These are phyloP conservation scores for Brachionus angularis DNA, from an alignment of 1,140 invertebrate genomes.

Conservation along the genomic window DNA sequence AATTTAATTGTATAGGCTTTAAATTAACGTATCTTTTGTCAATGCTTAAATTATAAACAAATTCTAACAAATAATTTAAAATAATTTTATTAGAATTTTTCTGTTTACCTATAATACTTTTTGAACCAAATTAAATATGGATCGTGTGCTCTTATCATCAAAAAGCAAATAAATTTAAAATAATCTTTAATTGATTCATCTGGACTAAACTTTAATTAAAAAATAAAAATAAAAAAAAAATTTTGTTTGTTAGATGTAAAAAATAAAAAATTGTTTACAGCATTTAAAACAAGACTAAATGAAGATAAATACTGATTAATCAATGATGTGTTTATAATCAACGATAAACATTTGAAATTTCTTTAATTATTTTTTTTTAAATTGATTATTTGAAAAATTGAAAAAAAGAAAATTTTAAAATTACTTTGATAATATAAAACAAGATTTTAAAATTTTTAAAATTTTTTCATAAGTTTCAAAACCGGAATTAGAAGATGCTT, in stretches of 20 bases:
- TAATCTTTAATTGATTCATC: not conserved
- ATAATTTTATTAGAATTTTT: not conserved
- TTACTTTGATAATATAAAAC: not conserved
- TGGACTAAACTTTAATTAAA: not conserved
- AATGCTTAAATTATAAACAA: not conserved
- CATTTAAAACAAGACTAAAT: not conserved
- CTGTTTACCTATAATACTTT: not conserved
- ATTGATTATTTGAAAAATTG: not conserved
- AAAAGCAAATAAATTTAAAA: conserved; percentile 6
- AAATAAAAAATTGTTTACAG: not conserved
- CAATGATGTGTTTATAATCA: not conserved
- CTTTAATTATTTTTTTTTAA: not conserved
- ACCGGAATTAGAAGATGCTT: not conserved
- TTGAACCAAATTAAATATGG: not conserved
- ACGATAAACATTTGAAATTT: not conserved
- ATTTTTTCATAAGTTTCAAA: not conserved
- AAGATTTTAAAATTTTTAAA: not conserved
- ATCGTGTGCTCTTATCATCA: not conserved
- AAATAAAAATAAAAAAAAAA: not conserved
- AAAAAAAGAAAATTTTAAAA: not conserved
- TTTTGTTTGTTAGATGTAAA: not conserved
- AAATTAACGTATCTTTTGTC: not conserved
- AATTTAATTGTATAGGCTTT: not conserved
- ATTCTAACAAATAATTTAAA: not conserved
- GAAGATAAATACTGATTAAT: not conserved